Conservation (phyloP, 2,797 vertebrate species). For the Acipenser ruthenus region DNA sequence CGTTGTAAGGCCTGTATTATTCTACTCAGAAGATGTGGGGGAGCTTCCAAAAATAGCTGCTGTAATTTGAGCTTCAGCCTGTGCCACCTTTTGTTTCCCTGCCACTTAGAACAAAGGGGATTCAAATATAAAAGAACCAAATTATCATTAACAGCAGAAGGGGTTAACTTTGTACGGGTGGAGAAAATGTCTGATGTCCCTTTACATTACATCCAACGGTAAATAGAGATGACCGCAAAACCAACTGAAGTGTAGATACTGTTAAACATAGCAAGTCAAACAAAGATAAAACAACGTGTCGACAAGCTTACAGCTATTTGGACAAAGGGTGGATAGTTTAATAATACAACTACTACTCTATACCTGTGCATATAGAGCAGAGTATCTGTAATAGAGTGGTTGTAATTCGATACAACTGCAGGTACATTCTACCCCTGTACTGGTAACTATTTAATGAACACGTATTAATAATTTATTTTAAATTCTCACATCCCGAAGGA, state of each 20-base stretch:
- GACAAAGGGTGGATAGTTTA: not conserved
- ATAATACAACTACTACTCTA: not conserved
- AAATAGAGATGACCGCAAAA: not conserved
- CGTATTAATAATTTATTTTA: conserved; percentile 10
- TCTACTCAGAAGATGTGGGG: too few species aligned
- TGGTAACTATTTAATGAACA: conserved; percentile 11
- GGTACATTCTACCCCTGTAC: not conserved
- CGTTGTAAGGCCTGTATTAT: too few species aligned
- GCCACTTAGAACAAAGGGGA: too few species aligned
- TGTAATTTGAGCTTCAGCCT: too few species aligned
- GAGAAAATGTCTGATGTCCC: too few species aligned
- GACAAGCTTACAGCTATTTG: not conserved
- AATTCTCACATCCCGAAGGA: not conserved
- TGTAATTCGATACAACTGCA: conserved; percentile 1
- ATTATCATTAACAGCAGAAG: too few species aligned
- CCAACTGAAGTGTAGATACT: not conserved
- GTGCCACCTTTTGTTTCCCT: too few species aligned
- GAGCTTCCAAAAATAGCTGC: too few species aligned
- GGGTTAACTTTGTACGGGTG: too few species aligned
- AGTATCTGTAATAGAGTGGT: not conserved
- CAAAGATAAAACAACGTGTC: not conserved
- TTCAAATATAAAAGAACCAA: too few species aligned
- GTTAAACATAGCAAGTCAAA: not conserved
- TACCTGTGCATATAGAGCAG: not conserved
- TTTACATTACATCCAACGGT: too few species aligned